Evolutionary conservation across 2,797 vertebrate species (phyloP).

Genomic region (Sardinella longiceps): DNA sequence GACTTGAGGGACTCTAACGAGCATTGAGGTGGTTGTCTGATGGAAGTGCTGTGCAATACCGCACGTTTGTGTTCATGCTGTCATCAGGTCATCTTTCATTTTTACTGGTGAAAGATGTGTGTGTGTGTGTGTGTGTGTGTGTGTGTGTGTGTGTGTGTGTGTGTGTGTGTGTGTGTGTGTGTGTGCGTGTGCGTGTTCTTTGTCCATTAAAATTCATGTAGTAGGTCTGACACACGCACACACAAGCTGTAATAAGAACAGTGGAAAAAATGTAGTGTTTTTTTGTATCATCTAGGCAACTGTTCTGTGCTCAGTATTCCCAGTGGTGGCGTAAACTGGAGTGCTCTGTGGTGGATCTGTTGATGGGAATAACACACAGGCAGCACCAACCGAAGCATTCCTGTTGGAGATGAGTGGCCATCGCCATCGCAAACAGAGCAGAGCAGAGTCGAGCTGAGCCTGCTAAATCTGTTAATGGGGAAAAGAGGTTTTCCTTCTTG

Average conservation of each 20-base stretch:
- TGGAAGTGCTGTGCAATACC: background rate
- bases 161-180: too few relatives aligned
- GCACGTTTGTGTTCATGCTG: background rate
- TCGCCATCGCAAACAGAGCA: background rate
- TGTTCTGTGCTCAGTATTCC: background rate
- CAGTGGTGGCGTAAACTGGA: background rate
- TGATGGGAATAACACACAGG: conserved; percentile 1
- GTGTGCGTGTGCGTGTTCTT: too few relatives aligned
- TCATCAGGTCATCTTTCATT: background rate
- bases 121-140: too few relatives aligned
- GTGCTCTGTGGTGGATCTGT: background rate
- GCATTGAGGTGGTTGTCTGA: background rate
- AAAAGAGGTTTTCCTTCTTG: background rate
- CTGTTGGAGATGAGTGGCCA: background rate
- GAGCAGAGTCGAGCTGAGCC: background rate
- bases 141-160: too few relatives aligned
- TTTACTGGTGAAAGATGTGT: background rate
- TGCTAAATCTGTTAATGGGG: conserved; percentile 8
- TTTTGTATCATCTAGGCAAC: background rate
- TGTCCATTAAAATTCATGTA: background rate
- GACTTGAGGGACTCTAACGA: background rate
- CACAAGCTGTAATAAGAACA: background rate
- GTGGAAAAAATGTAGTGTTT: background rate
- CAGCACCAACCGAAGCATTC: background rate
- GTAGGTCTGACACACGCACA: background rate